Conservation (phyloP, 1,140 invertebrate genomes). For the Anadara kagoshimensis region DNA sequence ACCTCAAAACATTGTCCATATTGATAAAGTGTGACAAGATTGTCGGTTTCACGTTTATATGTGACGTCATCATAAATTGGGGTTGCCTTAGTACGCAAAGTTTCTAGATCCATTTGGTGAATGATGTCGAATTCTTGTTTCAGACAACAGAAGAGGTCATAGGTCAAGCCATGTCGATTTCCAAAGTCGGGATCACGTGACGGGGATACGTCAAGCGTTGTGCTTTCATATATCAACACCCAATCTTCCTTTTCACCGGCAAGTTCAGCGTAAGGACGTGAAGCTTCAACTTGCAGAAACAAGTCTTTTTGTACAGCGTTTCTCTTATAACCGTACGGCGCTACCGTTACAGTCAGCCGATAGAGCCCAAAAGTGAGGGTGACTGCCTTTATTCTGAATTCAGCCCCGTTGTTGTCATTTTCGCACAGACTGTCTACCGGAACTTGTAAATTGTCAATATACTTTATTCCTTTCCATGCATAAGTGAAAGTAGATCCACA, state of each 20-base stretch:
- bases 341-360: slow-evolving; percentile 56
- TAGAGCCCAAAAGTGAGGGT: slow-evolving; percentile 66
- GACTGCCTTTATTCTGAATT: slow-evolving; percentile 50
- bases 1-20: slow-evolving; percentile 43
- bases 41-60: slow-evolving; percentile 49
- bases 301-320: slow-evolving; percentile 38
- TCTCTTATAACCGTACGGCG: slow-evolving; percentile 46
- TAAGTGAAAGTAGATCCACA: slow-evolving; percentile 47
- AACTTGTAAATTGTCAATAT: slow-evolving; percentile 41
- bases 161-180: slow-evolving; percentile 47
- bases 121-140: slow-evolving; percentile 34
- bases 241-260: slow-evolving; percentile 50
- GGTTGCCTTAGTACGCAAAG: slow-evolving; percentile 33
- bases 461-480: slow-evolving; percentile 56
- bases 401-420: slow-evolving; percentile 38
- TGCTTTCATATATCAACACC: slow-evolving; percentile 58
- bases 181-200: slow-evolving; percentile 68
- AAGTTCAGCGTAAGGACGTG: slow-evolving; percentile 62
- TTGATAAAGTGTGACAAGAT: slow-evolving; percentile 57
- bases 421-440: slow-evolving; percentile 58
- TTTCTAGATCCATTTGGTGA: slow-evolving; percentile 19
- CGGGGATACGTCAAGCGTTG: slow-evolving; percentile 60
- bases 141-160: slow-evolving; percentile 59
- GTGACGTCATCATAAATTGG: slow-evolving; percentile 45
- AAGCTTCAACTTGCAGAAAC: slow-evolving; percentile 53